Conservation (phyloP, 2,888 invertebrate genomes). For the Disparrhopalites patrizii region DNA sequence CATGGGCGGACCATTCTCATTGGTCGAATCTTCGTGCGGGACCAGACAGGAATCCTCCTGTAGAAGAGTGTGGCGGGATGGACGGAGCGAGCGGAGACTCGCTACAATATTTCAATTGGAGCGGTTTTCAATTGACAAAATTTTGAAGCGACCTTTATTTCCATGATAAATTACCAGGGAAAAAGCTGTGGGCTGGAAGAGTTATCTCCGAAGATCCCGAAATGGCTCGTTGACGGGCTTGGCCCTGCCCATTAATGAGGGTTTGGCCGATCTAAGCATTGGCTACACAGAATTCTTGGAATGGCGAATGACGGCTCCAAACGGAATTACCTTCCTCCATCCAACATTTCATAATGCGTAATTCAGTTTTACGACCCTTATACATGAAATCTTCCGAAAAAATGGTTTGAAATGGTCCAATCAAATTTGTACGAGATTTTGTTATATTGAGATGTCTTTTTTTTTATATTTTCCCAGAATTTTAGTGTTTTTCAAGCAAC, state of each 20-base stretch:
- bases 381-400: neutral
- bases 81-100: too few species aligned
- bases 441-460: too few species aligned
- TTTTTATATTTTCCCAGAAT: too few species aligned
- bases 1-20: too few species aligned
- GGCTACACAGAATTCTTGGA: constrained; percentile 27
- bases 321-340: constrained; percentile 34
- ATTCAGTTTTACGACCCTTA: neutral
- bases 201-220: constrained; percentile 26
- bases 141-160: neutral
- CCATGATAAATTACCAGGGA: constrained; percentile 3
- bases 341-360: constrained; percentile 23
- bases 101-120: too few species aligned
- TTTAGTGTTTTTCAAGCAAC: constrained; percentile 37
- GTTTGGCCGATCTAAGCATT: constrained; percentile 29
- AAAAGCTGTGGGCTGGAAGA: constrained; percentile 8
- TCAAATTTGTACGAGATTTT: too few species aligned
- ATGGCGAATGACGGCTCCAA: constrained; percentile 26
- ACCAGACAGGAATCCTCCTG: too few species aligned
- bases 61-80: too few species aligned
- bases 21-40: too few species aligned
- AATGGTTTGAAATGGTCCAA: neutral
- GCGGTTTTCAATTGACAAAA: neutral
- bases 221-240: constrained; percentile 32
- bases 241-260: constrained; percentile 26